Base-by-base conservation (phyloP, 2,113 vertebrate genomes). In the Aleadryas rufinucha region DNA sequence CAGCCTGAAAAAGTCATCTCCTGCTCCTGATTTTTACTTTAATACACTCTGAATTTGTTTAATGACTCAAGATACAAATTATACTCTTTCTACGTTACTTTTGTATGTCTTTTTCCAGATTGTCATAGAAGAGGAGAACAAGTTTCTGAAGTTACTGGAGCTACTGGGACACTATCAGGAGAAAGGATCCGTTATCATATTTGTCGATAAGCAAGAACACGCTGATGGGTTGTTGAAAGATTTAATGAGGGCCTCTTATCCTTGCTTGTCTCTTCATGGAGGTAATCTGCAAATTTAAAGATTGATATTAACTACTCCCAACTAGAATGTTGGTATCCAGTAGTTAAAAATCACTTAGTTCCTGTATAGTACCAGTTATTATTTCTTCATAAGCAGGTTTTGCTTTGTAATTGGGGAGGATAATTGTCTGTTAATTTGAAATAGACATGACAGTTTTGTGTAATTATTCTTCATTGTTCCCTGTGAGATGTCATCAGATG, bases 161-260 rank as follows among this genome's bases (percentile, higher is more conserved):
- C 98, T 99, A 47, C 97, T 99, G 76, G 99, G 99, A 41, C 99
- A 99, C 97, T 99, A 99, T 96, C 99, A 99, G 97, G 99, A 99
- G 98, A 99, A 99, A 59, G 99, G 99, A 88, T 98, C 99, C 0
- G 99, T 99, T 89, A 99, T 99, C 89, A 99, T 99, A 94, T 99
- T 99, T 96, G 99, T 99, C 90, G 99, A 99, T 98, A 99, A 99
- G 84, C 99, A 99, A 92, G 99, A 99, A 93, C 99, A 99, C 0
- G 99, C 99, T 9, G 99, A 99, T 53, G 98, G 93, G 3, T 97
- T 99, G 88, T 95, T 99, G 33, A 99, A 99, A 97, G 99, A 99
- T 95, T 97, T 99, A 94, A 99, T 99, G 99, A 99, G 99, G 97
- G 99, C 99, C 31, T 99, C 99, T 26, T 99, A 99, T 49, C 99